Base-by-base conservation (phyloP, 2,888 invertebrate genomes). In the Dolomedes plantarius region DNA sequence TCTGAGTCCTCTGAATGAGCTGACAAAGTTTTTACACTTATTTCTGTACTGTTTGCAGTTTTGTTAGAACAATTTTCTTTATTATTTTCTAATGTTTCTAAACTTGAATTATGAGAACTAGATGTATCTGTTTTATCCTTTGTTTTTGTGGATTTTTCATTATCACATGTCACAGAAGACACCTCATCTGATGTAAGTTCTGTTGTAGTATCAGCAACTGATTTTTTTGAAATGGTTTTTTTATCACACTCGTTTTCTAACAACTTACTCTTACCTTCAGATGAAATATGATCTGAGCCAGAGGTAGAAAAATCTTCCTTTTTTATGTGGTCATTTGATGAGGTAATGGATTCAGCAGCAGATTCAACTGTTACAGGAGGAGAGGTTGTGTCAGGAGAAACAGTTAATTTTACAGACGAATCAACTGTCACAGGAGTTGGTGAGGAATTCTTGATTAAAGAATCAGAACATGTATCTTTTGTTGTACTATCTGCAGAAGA, bases 401-500 rank as follows among this genome's bases (percentile, higher is more conserved):
- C 71, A 46, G 28, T 65, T 11, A 73, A 69, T 31, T 56, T 56
- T 3, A 68, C 56, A 62, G 83, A 77, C 28, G 83, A 85, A 83
- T 77, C 50, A 13, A 36, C 67, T 72, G 56, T 23, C 50, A 67
- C 29, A 23, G 67, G 29, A 29, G 72, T 68, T 7, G 50, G 11
- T 36, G 64, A 62, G 50, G 72, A 68, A 56, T 39, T 77, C 64
- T 85, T 81, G 23, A 16, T 36, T 31, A 27, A 29, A 31, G 73
- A 36, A 31, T 77, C 65, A 28, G 71, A 41, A 27, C 71, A 23
- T 32, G 32, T 27, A 73, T 85, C 83, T 77, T 77, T 85, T 39
- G 77, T 85, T 77, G 83, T 85, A 85, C 83, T 85, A 50, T 85
- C 83, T 67, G 67, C 77, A 72, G 72, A 62, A 36, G 73, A 77